Percentiles rank a stretch among this genome's conserved stretches.
Evolutionary conservation across 2,797 vertebrate species (phyloP).

Genomic region (Muscicapa striata): DNA sequence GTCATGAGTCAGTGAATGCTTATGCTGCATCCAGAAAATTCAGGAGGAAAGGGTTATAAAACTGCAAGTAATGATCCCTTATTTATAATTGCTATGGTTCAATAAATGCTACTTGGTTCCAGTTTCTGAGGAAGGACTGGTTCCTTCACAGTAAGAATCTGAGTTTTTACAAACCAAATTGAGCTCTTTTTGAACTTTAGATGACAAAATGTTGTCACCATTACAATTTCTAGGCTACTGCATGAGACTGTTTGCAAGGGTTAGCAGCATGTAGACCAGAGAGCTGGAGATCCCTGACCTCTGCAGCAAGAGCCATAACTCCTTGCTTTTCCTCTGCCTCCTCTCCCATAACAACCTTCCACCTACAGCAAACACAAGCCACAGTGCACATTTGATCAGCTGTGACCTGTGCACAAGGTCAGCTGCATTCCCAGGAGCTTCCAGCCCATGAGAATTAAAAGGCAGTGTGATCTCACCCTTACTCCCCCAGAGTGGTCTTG

Average conservation of each 20-base stretch:
- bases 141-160: background rate
- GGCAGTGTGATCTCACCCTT: background rate
- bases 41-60: background rate
- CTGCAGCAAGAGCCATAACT: background rate
- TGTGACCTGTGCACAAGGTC: background rate
- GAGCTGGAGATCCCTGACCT: background rate
- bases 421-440: background rate
- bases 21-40: background rate
- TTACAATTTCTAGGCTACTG: background rate
- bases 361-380: background rate
- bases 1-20: constrained; percentile 8
- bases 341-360: background rate
- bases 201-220: background rate
- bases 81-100: background rate
- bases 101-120: background rate
- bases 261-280: background rate
- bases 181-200: background rate
- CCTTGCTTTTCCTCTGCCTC: background rate
- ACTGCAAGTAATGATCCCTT: background rate
- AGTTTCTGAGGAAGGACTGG: background rate
- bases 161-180: background rate
- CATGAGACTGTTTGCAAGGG: background rate
- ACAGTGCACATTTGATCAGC: background rate
- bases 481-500: background rate
- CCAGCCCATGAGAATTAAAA: background rate